Base-by-base conservation (phyloP, 2,888 invertebrate species). In the Rhagium mordax region DNA sequence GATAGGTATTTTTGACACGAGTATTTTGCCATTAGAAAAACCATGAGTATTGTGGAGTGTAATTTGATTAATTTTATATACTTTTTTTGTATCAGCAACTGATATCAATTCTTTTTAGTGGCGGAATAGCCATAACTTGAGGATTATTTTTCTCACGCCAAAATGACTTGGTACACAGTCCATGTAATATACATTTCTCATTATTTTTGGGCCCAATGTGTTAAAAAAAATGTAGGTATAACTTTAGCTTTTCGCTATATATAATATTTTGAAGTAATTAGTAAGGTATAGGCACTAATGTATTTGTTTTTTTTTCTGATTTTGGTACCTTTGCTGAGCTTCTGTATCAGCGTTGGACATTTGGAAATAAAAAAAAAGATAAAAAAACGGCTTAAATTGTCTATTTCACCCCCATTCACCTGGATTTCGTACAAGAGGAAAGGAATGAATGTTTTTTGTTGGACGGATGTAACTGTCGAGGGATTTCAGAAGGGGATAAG, bases 331-430 rank as follows among this genome's bases (percentile, higher is more conserved):
- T 79, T 82, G 81, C 82, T 81, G 81, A 82, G 66, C 75, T 74
- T 78, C 78, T 80, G 76, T 76, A 78, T 82, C 81, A 81, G 82
- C 82, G 82, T 79, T 82, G 82, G 82, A 82, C 78, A 75, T 80
- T 79, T 78, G 79, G 77, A 76, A 80, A 79, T 77, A 79, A 81
- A 78, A 75, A 80, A 81, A 74, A 80, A 81, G 73, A 71, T 74
- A 57, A 71, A 71, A 68, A 74, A 69, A 75, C 53, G 73, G 55
- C 74, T 74, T 74, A 72, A 61, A 61, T 77, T 78, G 75, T 75
- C 53, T 78, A 72, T 57, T 62, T 64, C 55, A 74, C 73, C 71
- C 76, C 74, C 59, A 60, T 29, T 62, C 60, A 59, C 57, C 49
- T 57, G 67, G 67, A 67, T 55, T 48, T 53, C 64, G 49, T 65